Percentiles rank a stretch among this genome's conserved stretches.
These are phyloP conservation scores for Polypterus bichir DNA, from an alignment of 2,113 vertebrate genomes.

Conservation along the genomic window DNA sequence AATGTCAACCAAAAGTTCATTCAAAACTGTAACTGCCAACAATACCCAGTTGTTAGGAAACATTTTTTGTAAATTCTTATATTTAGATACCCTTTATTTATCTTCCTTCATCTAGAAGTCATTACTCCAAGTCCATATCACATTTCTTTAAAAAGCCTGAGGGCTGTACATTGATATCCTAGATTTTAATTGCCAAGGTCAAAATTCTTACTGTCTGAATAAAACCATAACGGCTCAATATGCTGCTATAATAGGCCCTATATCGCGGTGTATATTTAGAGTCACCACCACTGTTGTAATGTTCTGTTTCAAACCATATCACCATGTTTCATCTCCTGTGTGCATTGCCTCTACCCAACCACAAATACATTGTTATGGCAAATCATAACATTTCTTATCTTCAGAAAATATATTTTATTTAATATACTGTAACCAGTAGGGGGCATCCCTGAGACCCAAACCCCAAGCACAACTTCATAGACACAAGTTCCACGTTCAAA, in stretches of 20 bases:
- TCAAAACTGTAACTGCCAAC: constrained; percentile 38
- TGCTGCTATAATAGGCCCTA: constrained; percentile 2
- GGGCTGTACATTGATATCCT: constrained; percentile 41
- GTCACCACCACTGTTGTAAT: too few relatives aligned
- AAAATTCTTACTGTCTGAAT: constrained; percentile 41
- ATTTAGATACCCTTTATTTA: constrained; percentile 38
- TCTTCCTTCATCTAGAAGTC: constrained; percentile 30
- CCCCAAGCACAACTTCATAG: too few relatives aligned
- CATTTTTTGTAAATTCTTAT: constrained; percentile 41
- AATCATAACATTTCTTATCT: too few relatives aligned
- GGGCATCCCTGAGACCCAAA: too few relatives aligned
- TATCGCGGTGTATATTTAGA: too few relatives aligned
- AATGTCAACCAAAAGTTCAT: constrained; percentile 59
- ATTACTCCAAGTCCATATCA: constrained; percentile 46
- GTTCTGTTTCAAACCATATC: too few relatives aligned
- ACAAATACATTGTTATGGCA: too few relatives aligned
- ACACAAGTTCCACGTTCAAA: too few relatives aligned
- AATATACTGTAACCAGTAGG: too few relatives aligned
- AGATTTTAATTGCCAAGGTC: constrained; percentile 48
- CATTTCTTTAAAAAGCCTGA: constrained; percentile 42
- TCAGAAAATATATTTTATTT: too few relatives aligned
- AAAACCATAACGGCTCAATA: constrained; percentile 29
- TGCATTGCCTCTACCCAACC: too few relatives aligned
- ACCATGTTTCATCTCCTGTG: too few relatives aligned
- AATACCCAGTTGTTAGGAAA: constrained; percentile 45